Base-by-base conservation (phyloP, 2,888 invertebrate genomes). In the Cyclophora albipunctata region DNA sequence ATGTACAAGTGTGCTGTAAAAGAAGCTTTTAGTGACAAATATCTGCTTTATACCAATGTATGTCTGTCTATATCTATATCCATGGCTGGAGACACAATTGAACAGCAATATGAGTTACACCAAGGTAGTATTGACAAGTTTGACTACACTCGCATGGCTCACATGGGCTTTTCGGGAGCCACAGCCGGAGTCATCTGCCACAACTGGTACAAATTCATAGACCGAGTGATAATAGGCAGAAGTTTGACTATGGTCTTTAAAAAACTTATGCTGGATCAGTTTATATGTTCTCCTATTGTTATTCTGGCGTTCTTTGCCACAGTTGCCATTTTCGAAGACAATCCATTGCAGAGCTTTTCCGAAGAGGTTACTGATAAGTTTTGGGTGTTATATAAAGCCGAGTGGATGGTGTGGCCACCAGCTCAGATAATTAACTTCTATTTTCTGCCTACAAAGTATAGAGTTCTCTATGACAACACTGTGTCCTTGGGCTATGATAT, bases 371-470 rank as follows among this genome's bases (percentile, higher is more conserved):
- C 86, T 62, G 82, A 90, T 35, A 97, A 97, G 78, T 95, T 94
- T 33, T 91, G 91, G 89, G 91, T 88, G 59, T 82, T 98, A 6
- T 97, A 96, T 71, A 88, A 91, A 46, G 96, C 96, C 1, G 98
- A 98, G 75, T 97, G 96, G 95, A 73, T 95, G 4, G 91, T 98
- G 34, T 98, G 98, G 97, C 97, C 98, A 0, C 95, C 95, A 4
- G 97, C 96, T 1, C 98, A 98, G 77, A 87, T 96, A 43, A 87
- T 98, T n/a, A 98, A 98, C 78, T 98, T 98, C 81, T 96, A 94
- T 76, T 92, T 94, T 70, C 76, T 98, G 58, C 95, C 97, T 5
- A 92, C 93, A 5, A 92, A 90, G 64, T 97, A 91, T 75, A 90
- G 98, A 70, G 95, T 98, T 37, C 84, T 96, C 5, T 98, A 96